Conservation (phyloP, 2,113 vertebrate genomes). For the Rattus norvegicus region DNA sequence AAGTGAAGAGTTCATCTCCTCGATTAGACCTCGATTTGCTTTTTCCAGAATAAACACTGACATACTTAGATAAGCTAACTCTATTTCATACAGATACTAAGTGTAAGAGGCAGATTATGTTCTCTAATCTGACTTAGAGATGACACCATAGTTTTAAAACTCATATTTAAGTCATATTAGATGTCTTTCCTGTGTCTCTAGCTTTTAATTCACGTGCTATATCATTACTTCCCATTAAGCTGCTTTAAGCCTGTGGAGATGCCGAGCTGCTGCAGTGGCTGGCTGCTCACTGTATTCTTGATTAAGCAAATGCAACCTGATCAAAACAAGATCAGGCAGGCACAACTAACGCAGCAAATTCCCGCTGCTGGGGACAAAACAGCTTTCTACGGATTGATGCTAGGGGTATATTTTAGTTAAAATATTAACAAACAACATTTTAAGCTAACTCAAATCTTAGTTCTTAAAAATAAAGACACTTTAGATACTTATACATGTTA, state of each 20-base stretch:
- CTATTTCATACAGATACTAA: not conserved
- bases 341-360: conserved; percentile 36
- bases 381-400: not conserved
- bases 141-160: not conserved
- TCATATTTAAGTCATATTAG: not conserved
- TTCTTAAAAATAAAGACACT: not conserved
- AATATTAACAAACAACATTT: not conserved
- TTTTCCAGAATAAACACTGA: not conserved
- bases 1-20: not conserved
- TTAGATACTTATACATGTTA: not conserved
- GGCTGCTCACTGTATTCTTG: not conserved
- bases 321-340: not conserved
- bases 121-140: not conserved
- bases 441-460: not conserved
- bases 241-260: not conserved
- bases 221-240: not conserved
- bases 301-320: conserved; percentile 16
- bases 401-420: not conserved
- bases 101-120: not conserved
- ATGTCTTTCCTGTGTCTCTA: not conserved
- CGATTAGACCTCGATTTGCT: not conserved
- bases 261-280: not conserved
- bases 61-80: not conserved
- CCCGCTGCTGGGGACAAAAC: not conserved
- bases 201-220: not conserved